Evolutionary conservation across 2,888 invertebrate species (phyloP).

Genomic region (Drosophila kanekoi): DNA sequence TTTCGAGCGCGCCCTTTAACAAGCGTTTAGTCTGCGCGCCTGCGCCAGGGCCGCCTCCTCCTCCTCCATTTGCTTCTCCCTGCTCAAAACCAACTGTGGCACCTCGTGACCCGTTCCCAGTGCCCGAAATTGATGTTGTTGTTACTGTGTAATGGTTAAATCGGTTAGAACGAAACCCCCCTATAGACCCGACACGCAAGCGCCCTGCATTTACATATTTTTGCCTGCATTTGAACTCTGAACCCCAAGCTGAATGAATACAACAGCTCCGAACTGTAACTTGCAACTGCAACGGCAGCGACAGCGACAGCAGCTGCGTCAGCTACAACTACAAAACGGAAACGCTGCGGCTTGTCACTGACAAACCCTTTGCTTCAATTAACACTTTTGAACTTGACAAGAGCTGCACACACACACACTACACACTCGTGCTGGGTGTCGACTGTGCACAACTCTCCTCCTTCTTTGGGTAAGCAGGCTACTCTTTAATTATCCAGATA

Average conservation of each 20-base stretch:
- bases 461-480: not conserved
- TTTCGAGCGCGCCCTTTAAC: slow-evolving; percentile 78
- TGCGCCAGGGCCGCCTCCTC: slow-evolving; percentile 29
- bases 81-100: slow-evolving; percentile 22
- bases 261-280: slow-evolving; percentile 25
- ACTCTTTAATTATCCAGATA: not conserved
- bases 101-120: slow-evolving; percentile 72
- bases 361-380: slow-evolving; percentile 70
- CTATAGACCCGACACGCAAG: slow-evolving; percentile 70
- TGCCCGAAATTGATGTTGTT: slow-evolving; percentile 71
- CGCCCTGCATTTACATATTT: slow-evolving; percentile 80
- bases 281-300: slow-evolving; percentile 24
- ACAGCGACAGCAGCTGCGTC: slow-evolving; percentile 23
- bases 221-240: slow-evolving; percentile 76
- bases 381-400: slow-evolving; percentile 77
- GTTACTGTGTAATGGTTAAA: slow-evolving; percentile 61
- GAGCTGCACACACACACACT: slow-evolving; percentile 2
- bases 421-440: not conserved
- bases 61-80: not conserved
- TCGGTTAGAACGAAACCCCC: slow-evolving; percentile 69
- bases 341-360: slow-evolving; percentile 57
- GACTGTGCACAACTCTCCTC: not conserved
- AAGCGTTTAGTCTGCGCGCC: slow-evolving; percentile 69
- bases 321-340: slow-evolving; percentile 50
- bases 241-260: slow-evolving; percentile 41